These are phyloP conservation scores for Euplagia quadripunctaria DNA, from an alignment of 2,888 invertebrate species.

Conservation along the genomic window DNA sequence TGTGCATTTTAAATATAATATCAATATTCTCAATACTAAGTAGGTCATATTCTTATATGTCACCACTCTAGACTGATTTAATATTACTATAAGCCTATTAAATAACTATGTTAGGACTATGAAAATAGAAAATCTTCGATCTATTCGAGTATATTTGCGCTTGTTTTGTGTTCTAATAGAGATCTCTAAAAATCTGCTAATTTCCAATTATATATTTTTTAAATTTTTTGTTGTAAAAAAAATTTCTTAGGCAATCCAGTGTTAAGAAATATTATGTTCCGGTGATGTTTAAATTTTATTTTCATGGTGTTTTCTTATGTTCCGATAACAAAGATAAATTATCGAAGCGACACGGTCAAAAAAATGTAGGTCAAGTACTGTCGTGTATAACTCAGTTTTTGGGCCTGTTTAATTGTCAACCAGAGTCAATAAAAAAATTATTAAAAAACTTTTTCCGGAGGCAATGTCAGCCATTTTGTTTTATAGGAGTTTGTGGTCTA, in stretches of 20 bases:
- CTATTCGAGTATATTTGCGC: too few relatives aligned
- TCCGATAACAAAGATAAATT: slow-evolving; percentile 8
- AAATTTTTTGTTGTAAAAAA: too few relatives aligned
- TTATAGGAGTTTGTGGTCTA: slow-evolving; percentile 7
- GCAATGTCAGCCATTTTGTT: slow-evolving; percentile 10
- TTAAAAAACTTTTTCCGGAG: slow-evolving; percentile 35
- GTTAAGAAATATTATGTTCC: background rate
- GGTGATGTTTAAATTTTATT: slow-evolving; percentile 8
- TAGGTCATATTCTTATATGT: too few relatives aligned
- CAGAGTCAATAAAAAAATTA: slow-evolving; percentile 38
- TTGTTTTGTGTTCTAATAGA: too few relatives aligned
- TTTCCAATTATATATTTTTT: too few relatives aligned
- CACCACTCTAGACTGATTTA: too few relatives aligned
- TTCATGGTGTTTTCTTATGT: slow-evolving; percentile 6
- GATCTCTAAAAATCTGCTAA: too few relatives aligned
- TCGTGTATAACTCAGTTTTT: slow-evolving; percentile 14
- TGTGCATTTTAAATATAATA: too few relatives aligned
- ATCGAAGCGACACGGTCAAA: slow-evolving; percentile 28
- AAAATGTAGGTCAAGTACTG: slow-evolving; percentile 46
- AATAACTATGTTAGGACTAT: too few relatives aligned
- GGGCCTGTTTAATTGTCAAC: slow-evolving; percentile 35
- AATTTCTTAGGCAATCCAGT: background rate
- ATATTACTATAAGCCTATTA: too few relatives aligned
- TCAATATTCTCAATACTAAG: too few relatives aligned
- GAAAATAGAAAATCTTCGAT: too few relatives aligned